Base-by-base conservation (phyloP, 1,140 invertebrate species). In the Aethina tumida region DNA sequence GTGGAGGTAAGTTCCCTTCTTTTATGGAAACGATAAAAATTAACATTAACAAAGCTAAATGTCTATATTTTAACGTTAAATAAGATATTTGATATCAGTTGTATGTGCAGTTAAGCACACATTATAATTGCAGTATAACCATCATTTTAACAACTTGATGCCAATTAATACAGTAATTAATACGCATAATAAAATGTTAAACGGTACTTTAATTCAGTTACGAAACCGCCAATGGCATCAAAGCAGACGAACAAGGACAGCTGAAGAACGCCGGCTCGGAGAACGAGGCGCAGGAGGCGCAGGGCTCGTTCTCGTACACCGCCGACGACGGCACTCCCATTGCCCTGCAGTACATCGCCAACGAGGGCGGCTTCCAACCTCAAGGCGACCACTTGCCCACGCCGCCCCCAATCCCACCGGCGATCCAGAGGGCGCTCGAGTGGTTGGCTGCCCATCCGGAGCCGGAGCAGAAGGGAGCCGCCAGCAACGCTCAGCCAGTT, bases 141-240 rank as follows among this genome's bases (percentile, higher is more conserved):
- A n/a, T n/a, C n/a, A n/a, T n/a, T n/a, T n/a, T n/a, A n/a, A n/a
- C n/a, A n/a, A n/a, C n/a, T n/a, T n/a, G n/a, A n/a, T n/a, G n/a
- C n/a, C n/a, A n/a, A n/a, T n/a, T n/a, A n/a, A n/a, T n/a, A n/a
- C n/a, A n/a, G n/a, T n/a, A n/a, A n/a, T n/a, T n/a, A n/a, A n/a
- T n/a, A n/a, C n/a, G n/a, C n/a, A n/a, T n/a, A n/a, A n/a, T n/a
- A n/a, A n/a, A n/a, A n/a, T n/a, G n/a, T n/a, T n/a, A n/a, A n/a
- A n/a, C n/a, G n/a, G n/a, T n/a, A n/a, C n/a, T n/a, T n/a, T 24
- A 24, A 24, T 61, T 36, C 49, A 77, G 70, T 14, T 81, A 71
- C 52, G 77, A 81, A 50, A 77, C 79, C 4, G 78, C 67, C n/a
- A 77, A 84, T 51, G 80, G 79, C 5, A 75, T 77, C n/a, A 58